Evolutionary conservation across 1,140 invertebrate species (phyloP).

Genomic region (Neodiprion fabricii): DNA sequence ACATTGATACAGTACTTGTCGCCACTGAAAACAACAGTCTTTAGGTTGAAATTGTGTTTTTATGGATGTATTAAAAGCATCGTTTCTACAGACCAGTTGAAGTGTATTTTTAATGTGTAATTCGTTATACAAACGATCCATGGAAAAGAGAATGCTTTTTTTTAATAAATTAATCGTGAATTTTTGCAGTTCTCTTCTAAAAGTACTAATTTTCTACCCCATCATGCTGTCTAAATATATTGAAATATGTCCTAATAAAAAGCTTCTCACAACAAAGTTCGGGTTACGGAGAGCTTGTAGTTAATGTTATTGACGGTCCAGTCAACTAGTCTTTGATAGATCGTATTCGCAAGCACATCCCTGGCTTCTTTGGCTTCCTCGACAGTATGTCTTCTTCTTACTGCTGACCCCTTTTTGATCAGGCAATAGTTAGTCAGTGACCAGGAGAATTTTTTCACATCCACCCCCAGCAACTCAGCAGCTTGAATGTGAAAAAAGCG

Average conservation of each 20-base stretch:
- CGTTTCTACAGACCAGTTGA: slow-evolving; percentile 3
- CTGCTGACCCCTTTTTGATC: slow-evolving; percentile 79
- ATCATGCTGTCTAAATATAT: slow-evolving; percentile 11
- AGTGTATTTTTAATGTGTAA: background rate
- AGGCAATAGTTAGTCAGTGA: slow-evolving; percentile 86
- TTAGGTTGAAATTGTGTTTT: background rate
- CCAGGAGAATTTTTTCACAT: slow-evolving; percentile 84
- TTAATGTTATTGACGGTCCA: slow-evolving; percentile 89
- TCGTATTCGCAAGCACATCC: slow-evolving; percentile 78
- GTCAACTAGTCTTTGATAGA: slow-evolving; percentile 85
- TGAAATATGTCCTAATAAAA: slow-evolving; percentile 29
- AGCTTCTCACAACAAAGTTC: slow-evolving; percentile 79
- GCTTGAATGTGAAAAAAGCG: slow-evolving; percentile 59
- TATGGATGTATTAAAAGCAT: slow-evolving; percentile 14
- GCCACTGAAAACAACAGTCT: slow-evolving; percentile 67
- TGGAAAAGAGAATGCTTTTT: background rate
- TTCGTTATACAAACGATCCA: too few relatives aligned
- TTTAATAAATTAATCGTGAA: slow-evolving; percentile 9
- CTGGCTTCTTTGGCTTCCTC: slow-evolving; percentile 78
- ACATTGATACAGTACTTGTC: slow-evolving; percentile 81
- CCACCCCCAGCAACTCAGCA: slow-evolving; percentile 75
- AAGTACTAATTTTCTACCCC: too few relatives aligned
- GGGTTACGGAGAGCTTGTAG: slow-evolving; percentile 77
- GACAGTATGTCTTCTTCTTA: slow-evolving; percentile 75
- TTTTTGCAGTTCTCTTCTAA: too few relatives aligned